These are phyloP conservation scores for Biston stratarius DNA, from an alignment of 2,888 invertebrate species.

Conservation along the genomic window DNA sequence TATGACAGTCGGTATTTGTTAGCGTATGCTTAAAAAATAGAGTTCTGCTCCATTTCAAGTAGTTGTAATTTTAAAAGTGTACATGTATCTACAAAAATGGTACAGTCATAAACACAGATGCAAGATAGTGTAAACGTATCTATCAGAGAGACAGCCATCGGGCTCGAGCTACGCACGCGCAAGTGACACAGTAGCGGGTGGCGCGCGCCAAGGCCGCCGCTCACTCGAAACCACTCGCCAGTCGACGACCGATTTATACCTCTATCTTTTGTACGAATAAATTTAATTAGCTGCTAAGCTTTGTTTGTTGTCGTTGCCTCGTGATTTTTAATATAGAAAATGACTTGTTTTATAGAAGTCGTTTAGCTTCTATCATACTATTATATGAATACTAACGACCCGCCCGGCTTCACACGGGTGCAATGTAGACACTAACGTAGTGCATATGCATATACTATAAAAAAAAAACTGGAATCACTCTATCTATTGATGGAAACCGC, in stretches of 20 bases:
- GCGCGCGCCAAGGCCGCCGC: slow-evolving; percentile 52
- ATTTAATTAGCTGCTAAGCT: slow-evolving; percentile 32
- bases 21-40: no score
- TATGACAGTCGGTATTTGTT: no score
- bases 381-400: no score
- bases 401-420: no score
- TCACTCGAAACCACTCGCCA: slow-evolving; percentile 61
- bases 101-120: slow-evolving; percentile 19
- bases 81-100: neutral
- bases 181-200: slow-evolving; percentile 69
- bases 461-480: no score
- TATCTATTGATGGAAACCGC: no score
- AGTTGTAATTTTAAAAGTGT: neutral
- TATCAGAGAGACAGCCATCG: slow-evolving; percentile 58
- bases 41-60: no score
- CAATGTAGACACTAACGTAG: no score
- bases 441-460: no score
- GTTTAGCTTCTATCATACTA: no score
- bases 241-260: slow-evolving; percentile 68
- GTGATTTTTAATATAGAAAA: no score
- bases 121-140: slow-evolving; percentile 23
- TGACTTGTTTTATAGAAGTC: no score
- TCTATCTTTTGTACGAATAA: slow-evolving; percentile 33
- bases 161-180: slow-evolving; percentile 49
- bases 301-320: neutral